These are phyloP conservation scores for Amazona guildingii DNA, from an alignment of 2,113 vertebrate genomes.

Conservation along the genomic window DNA sequence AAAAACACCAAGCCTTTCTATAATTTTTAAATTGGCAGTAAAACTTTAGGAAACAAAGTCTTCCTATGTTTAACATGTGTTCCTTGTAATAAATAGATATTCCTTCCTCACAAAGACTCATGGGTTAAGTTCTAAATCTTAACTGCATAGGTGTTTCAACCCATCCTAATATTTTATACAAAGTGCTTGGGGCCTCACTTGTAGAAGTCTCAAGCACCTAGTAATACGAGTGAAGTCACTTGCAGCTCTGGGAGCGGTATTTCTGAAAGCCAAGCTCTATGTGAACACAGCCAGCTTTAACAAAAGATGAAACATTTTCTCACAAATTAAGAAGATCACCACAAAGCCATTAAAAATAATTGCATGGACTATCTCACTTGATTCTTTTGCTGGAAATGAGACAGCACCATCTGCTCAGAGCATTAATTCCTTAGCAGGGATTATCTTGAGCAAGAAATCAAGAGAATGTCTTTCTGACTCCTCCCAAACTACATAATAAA, in stretches of 20 bases:
- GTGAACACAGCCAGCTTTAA: conserved; percentile 63
- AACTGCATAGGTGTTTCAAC: conserved; percentile 42
- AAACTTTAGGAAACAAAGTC: neutral
- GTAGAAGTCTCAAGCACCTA: neutral
- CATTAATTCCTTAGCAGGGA: conserved; percentile 80
- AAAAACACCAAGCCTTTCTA: neutral
- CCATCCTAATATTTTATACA: conserved; percentile 32
- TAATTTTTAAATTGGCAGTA: neutral
- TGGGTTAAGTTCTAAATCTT: neutral
- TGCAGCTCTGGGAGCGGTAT: neutral
- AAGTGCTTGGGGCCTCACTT: conserved; percentile 29
- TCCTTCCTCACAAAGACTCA: neutral
- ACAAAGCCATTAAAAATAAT: conserved; percentile 82
- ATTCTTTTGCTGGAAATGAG: conserved; percentile 80
- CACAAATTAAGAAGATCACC: conserved; percentile 80
- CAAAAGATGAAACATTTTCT: conserved; percentile 79
- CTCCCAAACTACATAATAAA: conserved; percentile 71
- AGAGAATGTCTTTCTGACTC: conserved; percentile 75
- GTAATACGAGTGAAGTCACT: neutral
- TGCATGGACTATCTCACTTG: conserved; percentile 78
- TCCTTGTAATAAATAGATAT: neutral
- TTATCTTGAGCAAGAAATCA: conserved; percentile 80
- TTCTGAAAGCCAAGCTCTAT: conserved; percentile 13
- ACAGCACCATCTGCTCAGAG: conserved; percentile 77
- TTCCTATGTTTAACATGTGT: neutral